Base-by-base conservation (phyloP, 2,888 invertebrate species). In the Papilio protenor region DNA sequence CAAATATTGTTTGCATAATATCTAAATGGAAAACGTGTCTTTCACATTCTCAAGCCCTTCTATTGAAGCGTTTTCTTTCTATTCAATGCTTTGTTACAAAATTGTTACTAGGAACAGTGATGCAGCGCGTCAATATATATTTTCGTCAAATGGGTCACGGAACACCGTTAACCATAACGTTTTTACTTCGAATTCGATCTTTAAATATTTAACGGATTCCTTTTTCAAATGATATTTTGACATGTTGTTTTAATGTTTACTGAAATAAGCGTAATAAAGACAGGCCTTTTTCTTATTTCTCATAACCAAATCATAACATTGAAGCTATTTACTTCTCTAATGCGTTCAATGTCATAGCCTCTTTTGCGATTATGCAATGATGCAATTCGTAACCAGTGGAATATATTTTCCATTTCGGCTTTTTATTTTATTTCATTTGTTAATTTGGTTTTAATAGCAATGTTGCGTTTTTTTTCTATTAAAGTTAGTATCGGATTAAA, bases 171-270 rank as follows among this genome's bases (percentile, higher is more conserved):
- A 82, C 69, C 83, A 86, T 90, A 93, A 92, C 94, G 94, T 92
- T 90, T 93, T 91, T 90, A 84, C 92, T 94, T 94, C 93, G 91
- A 93, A 93, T 92, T 93, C 85, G 89, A 91, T 92, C 93, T 93
- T 94, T 89, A 91, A 93, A 93, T 91, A 89, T 90, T 88, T 94
- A 94, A 94, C 94, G 94, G 94, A 92, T 90, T 91, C 88, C 82
- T 84, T 84, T 89, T 92, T 87, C 87, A 91, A 89, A 87, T 86
- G 83, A 80, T 77, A 79, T 78, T 74, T 77, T 82, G 80, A 81
- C 81, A 81, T 76, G 69, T 76, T 75, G 69, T 69, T 69, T 69
- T 73, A 55, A 59, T 78, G 73, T 73, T 69, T 59, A 55, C 16
- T 27, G 33, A 80, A 80, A 75, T 55, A 45, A 71, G 47, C 33